Evolutionary conservation across 2,888 invertebrate genomes (phyloP).

Genomic region (Tortrix viridana): DNA sequence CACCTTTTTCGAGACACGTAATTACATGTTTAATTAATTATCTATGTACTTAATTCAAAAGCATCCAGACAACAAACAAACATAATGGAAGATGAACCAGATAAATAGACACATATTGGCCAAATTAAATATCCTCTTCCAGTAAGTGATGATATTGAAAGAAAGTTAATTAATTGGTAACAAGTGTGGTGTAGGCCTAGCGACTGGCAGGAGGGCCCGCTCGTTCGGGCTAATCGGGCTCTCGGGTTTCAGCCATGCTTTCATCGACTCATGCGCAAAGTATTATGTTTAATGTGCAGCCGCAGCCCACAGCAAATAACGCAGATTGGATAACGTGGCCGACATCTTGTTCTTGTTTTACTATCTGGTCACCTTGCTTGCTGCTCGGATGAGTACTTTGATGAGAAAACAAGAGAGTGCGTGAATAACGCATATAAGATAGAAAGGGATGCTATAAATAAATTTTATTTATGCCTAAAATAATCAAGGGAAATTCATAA

Average conservation of each 20-base stretch:
- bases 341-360: slow-evolving; percentile 32
- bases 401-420: slow-evolving; percentile 1
- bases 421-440: not conserved
- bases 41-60: too few relatives aligned
- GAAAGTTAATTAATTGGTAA: slow-evolving; percentile 27
- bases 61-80: too few relatives aligned
- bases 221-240: slow-evolving; percentile 64
- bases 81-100: too few relatives aligned
- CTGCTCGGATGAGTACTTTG: slow-evolving; percentile 7
- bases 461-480: slow-evolving; percentile 15
- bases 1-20: too few relatives aligned
- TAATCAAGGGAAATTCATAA: not conserved
- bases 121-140: slow-evolving; percentile 2
- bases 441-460: slow-evolving; percentile 18
- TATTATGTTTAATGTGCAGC: slow-evolving; percentile 43
- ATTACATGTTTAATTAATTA: too few relatives aligned
- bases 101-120: not conserved
- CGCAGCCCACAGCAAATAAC: slow-evolving; percentile 28
- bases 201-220: slow-evolving; percentile 39
- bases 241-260: slow-evolving; percentile 67
- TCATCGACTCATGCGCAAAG: slow-evolving; percentile 51
- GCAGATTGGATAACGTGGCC: slow-evolving; percentile 37
- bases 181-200: slow-evolving; percentile 14
- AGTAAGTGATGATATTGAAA: slow-evolving; percentile 18
- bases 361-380: slow-evolving; percentile 17